Percentiles rank a stretch among this genome's conserved stretches.
phyloP scores from a whole-genome alignment of 2,113 vertebrate species.

The Aegotheles bennettii region DNA sequence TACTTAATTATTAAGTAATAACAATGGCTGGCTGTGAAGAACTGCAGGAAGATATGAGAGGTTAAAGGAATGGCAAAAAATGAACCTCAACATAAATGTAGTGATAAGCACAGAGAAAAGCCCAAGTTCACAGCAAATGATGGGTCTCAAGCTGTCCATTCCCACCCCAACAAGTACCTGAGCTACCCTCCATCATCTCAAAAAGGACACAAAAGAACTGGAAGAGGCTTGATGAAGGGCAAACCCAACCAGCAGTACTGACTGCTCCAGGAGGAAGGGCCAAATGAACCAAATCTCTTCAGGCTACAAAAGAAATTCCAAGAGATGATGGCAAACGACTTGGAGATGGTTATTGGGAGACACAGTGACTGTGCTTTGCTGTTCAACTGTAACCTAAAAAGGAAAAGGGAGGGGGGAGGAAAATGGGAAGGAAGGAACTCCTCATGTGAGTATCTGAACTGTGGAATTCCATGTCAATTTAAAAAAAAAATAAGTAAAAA shows the following conservation, averaged over 20 bases:
- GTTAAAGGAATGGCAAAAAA: not conserved
- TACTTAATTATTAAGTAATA: not conserved
- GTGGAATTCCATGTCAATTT: not conserved
- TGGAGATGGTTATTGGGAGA: not conserved
- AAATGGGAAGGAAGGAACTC: not conserved
- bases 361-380: not conserved
- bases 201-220: not conserved
- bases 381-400: not conserved
- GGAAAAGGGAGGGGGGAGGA: not conserved
- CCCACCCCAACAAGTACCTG: not conserved
- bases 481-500: not conserved
- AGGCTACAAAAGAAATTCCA: not conserved
- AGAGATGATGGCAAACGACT: rapidly evolving
- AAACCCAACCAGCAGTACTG: not conserved
- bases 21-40: not conserved
- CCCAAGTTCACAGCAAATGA: not conserved
- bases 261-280: not conserved
- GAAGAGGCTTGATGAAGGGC: not conserved
- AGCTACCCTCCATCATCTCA: not conserved
- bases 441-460: rapidly evolving
- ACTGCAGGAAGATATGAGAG: not conserved
- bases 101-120: not conserved
- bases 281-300: not conserved
- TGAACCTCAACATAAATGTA: not conserved
- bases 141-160: not conserved